phyloP scores from a whole-genome alignment of 1,140 invertebrate genomes.

The Papilio helenus region DNA sequence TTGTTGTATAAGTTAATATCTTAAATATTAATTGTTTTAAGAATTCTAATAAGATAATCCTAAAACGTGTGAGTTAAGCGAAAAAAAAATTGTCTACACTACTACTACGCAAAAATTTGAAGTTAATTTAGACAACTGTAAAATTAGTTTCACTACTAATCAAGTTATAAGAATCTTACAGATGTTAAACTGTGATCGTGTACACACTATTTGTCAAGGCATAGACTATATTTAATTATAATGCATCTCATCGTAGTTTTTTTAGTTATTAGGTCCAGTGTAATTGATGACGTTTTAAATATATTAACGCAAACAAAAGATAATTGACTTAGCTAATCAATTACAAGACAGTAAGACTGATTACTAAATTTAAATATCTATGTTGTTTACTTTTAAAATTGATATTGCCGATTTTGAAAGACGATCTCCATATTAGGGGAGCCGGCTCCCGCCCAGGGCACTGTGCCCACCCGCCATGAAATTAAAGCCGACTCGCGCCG shows the following conservation, averaged over 20 bases:
- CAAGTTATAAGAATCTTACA: not conserved
- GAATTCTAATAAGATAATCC: not conserved
- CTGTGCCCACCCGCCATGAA: slow-evolving; percentile 81
- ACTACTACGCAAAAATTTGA: not conserved
- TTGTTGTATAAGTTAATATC: not conserved
- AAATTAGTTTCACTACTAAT: not conserved
- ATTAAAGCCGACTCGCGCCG: slow-evolving; percentile 81
- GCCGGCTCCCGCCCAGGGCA: slow-evolving; percentile 63
- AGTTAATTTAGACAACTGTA: not conserved
- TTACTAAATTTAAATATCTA: slow-evolving; percentile 26
- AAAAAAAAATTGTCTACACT: not conserved
- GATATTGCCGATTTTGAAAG: slow-evolving; percentile 12
- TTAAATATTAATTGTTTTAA: not conserved
- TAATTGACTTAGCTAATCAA: not conserved
- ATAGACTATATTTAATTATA: no score
- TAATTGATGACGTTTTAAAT: not conserved
- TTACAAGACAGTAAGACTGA: not conserved
- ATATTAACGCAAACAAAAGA: not conserved
- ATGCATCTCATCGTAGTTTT: not conserved
- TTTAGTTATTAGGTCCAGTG: not conserved
- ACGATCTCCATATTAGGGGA: slow-evolving; percentile 61
- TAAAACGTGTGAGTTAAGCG: not conserved
- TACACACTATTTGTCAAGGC: no score
- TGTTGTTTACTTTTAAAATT: slow-evolving; percentile 10
- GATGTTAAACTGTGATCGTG: no score